These are phyloP conservation scores for Melanogrammus aeglefinus DNA, from an alignment of 2,797 vertebrate genomes.

Conservation along the genomic window DNA sequence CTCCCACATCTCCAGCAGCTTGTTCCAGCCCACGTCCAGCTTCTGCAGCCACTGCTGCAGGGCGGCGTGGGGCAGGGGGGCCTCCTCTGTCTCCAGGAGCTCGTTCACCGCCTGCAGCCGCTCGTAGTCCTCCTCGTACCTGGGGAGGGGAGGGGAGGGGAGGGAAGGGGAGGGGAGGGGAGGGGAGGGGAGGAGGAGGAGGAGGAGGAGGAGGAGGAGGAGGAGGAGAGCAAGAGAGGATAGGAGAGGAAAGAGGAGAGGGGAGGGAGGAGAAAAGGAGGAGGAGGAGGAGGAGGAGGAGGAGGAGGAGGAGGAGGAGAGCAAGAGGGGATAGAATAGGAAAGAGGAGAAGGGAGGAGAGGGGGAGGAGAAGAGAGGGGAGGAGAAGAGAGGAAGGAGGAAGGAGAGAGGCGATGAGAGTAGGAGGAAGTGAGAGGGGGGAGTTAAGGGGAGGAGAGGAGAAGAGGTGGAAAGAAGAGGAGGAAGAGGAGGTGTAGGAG, in stretches of 20 bases:
- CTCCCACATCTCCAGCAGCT: conserved; percentile 92
- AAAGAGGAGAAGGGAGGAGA: conserved; percentile 7
- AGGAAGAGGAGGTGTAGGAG: background rate
- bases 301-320: background rate
- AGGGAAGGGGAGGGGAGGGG: background rate
- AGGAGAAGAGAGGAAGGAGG: background rate
- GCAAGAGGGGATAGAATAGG: no score
- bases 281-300: background rate
- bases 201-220: background rate
- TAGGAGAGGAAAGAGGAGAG: background rate
- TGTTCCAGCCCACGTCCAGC: conserved; percentile 90
- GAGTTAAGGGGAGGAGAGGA: background rate
- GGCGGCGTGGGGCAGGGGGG: conserved; percentile 80
- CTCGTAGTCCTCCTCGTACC: conserved; percentile 87
- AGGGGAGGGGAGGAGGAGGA: background rate
- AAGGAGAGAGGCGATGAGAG: no score
- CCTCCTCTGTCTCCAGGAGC: conserved; percentile 83
- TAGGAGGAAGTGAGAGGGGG: background rate
- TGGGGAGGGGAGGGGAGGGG: conserved; percentile 32
- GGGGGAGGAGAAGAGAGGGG: background rate
- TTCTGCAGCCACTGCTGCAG: conserved; percentile 94
- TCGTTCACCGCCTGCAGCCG: conserved; percentile 89
- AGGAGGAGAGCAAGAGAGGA: no score
- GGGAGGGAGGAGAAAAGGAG: background rate
- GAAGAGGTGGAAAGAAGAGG: background rate